Evolutionary conservation across 2,797 vertebrate species (phyloP).

Genomic region (Sciurus carolinensis): DNA sequence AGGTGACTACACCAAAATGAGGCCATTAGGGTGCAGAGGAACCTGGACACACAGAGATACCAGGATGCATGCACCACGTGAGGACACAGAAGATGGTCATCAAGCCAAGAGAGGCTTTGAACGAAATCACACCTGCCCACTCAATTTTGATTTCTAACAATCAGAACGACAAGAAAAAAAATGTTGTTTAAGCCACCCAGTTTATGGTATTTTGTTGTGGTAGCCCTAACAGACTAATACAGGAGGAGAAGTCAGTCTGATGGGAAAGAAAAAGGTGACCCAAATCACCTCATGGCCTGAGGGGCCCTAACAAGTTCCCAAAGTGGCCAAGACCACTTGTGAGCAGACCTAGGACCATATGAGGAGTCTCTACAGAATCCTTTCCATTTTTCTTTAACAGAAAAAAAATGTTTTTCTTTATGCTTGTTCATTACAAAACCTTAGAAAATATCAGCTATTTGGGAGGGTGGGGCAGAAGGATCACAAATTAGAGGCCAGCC

Average conservation of each 20-base stretch:
- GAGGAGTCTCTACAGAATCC: background rate
- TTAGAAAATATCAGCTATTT: background rate
- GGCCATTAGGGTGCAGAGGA: background rate
- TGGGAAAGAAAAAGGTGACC: background rate
- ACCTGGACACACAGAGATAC: background rate
- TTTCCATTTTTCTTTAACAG: background rate
- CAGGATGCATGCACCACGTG: background rate
- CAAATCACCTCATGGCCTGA: background rate
- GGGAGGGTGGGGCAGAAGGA: no score
- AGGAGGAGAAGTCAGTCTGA: background rate
- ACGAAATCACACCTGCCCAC: background rate
- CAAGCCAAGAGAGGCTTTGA: background rate
- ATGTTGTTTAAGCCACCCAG: background rate
- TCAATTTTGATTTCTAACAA: background rate
- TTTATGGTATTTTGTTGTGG: background rate
- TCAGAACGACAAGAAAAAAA: background rate
- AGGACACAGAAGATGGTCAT: background rate
- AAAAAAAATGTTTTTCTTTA: conserved; percentile 1
- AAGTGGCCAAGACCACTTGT: background rate
- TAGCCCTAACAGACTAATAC: background rate
- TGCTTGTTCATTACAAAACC: conserved; percentile 9
- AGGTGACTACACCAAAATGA: conserved; percentile 3
- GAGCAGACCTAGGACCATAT: background rate
- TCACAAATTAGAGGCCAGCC: no score
- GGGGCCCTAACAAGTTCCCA: background rate